Evolutionary conservation across 2,797 vertebrate species (phyloP), one percentile per base, ranked within the genome.

Genomic region (Acridotheres tristis): DNA sequence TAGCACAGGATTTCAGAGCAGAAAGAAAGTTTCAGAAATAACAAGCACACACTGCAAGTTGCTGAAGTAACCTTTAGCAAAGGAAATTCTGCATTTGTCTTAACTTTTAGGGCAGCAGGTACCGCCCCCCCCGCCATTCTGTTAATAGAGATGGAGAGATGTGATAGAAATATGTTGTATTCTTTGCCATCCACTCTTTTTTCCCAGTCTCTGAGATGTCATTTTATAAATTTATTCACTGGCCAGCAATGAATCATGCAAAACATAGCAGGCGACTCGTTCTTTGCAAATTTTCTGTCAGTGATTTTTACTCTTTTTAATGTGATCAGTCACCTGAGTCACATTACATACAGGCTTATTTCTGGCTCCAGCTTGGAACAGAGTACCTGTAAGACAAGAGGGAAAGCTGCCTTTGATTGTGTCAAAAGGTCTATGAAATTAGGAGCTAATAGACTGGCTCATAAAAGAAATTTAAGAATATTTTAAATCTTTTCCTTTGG

Each of bases 1-100:
- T 96, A 96, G 80, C 90, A 82, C 91, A 96, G 96, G 92, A 97
- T 94, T 96, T 94, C 87, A 90, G 89, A 96, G 79, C 51, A 96
- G 92, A 97, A 95, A 91, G 75, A 76, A 95, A 97, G 80, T 88
- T 94, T 93, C 54, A 36, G 66, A 48, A 95, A 96, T 62, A 85
- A 63, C 65, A 78, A 89, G 62, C 72, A 57, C 45, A 65, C 38
- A 66, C 71, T 92, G 67, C 61, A 85, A 93, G 50, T 62, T 85
- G 81, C 69, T 78, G 85, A 68, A 88, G 89, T 95, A 90, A 92
- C 78, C 76, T 74, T 94, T 80, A 78, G 73, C 42, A 90, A 85
- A 75, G 51, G 61, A 79, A 96, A 79, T 67, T 85, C 36, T 86
- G 38, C 29, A 62, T 92, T 89, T 79, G 19, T 48, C 78, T 88